These are phyloP conservation scores for Apeltes quadracus DNA, from an alignment of 2,113 vertebrate genomes.

Conservation along the genomic window DNA sequence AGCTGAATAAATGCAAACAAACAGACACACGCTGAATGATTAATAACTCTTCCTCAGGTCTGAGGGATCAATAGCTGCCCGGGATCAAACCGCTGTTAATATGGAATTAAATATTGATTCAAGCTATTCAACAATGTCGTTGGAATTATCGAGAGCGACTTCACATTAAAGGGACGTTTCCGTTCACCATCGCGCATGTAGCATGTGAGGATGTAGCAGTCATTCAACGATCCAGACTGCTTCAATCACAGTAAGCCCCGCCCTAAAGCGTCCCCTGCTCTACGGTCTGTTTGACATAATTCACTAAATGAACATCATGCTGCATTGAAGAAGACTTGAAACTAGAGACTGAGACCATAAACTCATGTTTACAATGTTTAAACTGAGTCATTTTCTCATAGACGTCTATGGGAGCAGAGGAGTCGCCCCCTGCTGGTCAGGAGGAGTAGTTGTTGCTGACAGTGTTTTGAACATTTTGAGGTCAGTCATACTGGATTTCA, in stretches of 20 bases:
- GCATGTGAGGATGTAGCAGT: not conserved
- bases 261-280: no score
- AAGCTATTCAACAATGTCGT: constrained; percentile 22
- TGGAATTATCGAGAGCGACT: constrained; percentile 5
- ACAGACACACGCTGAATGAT: constrained; percentile 4
- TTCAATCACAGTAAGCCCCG: no score
- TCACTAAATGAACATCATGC: no score
- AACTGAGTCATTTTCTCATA: no score
- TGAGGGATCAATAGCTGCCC: constrained; percentile 46
- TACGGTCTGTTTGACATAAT: no score
- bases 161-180: constrained; percentile 2
- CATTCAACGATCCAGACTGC: not conserved
- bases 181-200: not conserved
- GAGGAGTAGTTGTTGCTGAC: not conserved
- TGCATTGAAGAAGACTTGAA: no score
- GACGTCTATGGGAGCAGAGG: no score
- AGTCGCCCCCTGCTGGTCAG: no score
- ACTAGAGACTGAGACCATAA: no score
- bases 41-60: constrained; percentile 38
- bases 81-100: constrained; percentile 43
- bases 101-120: constrained; percentile 65
- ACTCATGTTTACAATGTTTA: no score
- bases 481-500: not conserved
- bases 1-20: not conserved
- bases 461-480: not conserved